Evolutionary conservation across 2,888 invertebrate species (phyloP), one percentile per base, ranked within the genome.

Genomic region (Cyclophora punctaria): DNA sequence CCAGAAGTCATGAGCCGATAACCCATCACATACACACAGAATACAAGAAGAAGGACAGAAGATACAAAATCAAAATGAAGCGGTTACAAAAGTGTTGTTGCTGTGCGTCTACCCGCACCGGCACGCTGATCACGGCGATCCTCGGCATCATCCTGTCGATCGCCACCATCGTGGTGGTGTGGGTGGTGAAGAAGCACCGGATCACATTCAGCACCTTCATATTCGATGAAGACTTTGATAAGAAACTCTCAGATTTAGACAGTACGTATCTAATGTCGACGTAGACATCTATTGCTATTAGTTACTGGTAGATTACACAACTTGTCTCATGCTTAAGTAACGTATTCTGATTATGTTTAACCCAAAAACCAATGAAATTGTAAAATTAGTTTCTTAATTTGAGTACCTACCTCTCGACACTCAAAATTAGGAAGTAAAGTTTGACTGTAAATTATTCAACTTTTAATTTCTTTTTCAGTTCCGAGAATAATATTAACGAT

Each of bases 121-220:
- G 96, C 3, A 93, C 95, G 2, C 83, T 95, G 46, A 90, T 94
- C 67, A 92, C 93, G 20, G 95, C 93, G 48, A 71, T 91, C 41
- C 86, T 92, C 58, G 95, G 94, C 56, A 93, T 95, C 68, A 89
- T 95, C n/a, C 80, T 94, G 34, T 93, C 95, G 5, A 91, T 95
- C 45, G 71, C 72, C 46, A 92, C 93, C 42, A 91, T 96, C 60
- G 86, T 95, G 53, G 73, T 92, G 42, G 90, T 95, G 51, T 92
- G 94, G 81, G 78, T 85, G n/a, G 82, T 84, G 5, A 64, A 77
- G 55, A 89, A 85, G 45, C 88, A 90, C 47, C 88, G 90, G 52
- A 90, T 94, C 46, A 91, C 93, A 63, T 92, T 94, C 80, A 93
- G 91, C 71, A 95, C 95, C n/a, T 93, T 95, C 70, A 89, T 95